phyloP scores from a whole-genome alignment of 1,140 invertebrate species.

The Saccostrea echinata region DNA sequence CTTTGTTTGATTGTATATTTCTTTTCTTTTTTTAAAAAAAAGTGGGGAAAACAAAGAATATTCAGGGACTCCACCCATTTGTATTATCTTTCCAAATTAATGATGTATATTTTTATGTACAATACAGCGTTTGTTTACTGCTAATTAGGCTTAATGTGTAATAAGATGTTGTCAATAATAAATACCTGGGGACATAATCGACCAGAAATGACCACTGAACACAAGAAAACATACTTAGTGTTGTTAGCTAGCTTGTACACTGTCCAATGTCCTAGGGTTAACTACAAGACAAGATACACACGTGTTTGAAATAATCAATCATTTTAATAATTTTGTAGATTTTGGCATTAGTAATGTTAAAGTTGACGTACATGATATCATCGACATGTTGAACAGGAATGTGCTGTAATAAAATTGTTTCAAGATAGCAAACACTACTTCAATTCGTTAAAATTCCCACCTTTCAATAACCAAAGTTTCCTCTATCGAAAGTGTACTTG shows the following conservation, averaged over 20 bases:
- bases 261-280: neutral
- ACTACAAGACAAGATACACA: neutral
- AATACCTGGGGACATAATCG: neutral
- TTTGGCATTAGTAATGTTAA: neutral
- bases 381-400: neutral
- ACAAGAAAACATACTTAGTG: neutral
- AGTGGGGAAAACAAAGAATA: neutral
- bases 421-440: too few relatives aligned
- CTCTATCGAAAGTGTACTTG: too few relatives aligned
- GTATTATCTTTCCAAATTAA: neutral
- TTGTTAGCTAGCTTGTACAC: too few relatives aligned
- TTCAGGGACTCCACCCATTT: neutral
- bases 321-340: neutral
- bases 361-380: neutral
- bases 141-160: slow-evolving; percentile 12
- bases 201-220: neutral
- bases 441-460: too few relatives aligned
- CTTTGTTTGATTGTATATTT: too few relatives aligned
- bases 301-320: neutral
- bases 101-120: neutral
- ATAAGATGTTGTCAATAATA: neutral
- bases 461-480: too few relatives aligned
- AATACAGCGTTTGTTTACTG: neutral
- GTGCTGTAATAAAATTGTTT: neutral
- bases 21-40: neutral